Conservation (phyloP, 2,797 vertebrate species). For the Acipenser oxyrinchus region DNA sequence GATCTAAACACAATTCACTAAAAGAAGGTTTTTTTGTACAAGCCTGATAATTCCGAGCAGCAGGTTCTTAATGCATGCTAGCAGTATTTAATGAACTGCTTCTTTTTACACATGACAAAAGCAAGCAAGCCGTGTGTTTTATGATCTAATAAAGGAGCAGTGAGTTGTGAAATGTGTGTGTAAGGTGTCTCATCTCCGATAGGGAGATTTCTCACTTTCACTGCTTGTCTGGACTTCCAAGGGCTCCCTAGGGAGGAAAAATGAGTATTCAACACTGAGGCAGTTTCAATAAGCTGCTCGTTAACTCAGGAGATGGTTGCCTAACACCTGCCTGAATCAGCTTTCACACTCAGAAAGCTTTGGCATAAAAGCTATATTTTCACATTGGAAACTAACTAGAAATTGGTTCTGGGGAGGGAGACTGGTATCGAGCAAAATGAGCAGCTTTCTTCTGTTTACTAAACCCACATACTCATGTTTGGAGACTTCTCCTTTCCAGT, state of each 20-base stretch:
- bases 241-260: conserved; percentile 66
- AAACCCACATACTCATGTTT: too few species aligned
- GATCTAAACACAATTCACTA: too few species aligned
- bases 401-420: too few species aligned
- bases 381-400: too few species aligned
- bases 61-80: too few species aligned
- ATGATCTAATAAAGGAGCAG: conserved; percentile 66
- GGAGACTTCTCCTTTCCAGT: too few species aligned
- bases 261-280: neutral
- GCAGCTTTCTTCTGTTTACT: too few species aligned
- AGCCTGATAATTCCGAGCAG: too few species aligned
- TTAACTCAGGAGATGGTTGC: neutral
- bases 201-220: conserved; percentile 55
- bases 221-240: conserved; percentile 46
- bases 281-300: neutral
- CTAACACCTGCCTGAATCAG: neutral
- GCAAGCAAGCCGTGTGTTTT: conserved; percentile 62
- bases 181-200: conserved; percentile 50
- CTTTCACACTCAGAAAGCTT: neutral
- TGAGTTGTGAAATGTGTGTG: conserved; percentile 61
- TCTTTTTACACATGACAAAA: conserved; percentile 63
- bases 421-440: too few species aligned
- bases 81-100: conserved; percentile 57
- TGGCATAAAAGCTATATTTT: too few species aligned
- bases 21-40: too few species aligned